Percentiles rank a stretch among this genome's conserved stretches.
phyloP scores from a whole-genome alignment of 2,113 vertebrate genomes.

The Megalops atlanticus region DNA sequence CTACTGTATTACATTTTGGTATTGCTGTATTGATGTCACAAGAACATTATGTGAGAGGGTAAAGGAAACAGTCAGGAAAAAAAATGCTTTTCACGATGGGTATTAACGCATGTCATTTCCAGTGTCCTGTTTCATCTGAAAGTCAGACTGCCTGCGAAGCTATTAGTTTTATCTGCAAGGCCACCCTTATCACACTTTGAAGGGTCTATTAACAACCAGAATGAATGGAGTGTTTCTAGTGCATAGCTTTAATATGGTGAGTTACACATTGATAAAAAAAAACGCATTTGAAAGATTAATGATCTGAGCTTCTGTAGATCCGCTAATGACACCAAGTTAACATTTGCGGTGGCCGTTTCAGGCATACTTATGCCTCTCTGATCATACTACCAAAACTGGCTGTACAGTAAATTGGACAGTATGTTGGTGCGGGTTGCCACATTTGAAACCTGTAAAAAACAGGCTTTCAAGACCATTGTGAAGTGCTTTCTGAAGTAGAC shows the following conservation, averaged over 20 bases:
- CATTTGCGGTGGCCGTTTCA: not conserved
- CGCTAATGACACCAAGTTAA: not conserved
- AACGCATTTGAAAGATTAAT: not conserved
- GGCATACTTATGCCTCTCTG: not conserved
- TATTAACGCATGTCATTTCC: not conserved
- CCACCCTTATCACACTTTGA: slow-evolving; percentile 9
- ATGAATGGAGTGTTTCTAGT: slow-evolving; percentile 4
- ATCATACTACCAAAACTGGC: not conserved
- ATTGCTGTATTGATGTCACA: slow-evolving; percentile 9
- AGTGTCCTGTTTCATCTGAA: not conserved
- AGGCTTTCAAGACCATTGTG: not conserved
- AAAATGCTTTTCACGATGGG: not conserved
- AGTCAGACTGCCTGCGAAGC: not conserved
- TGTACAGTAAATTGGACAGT: not conserved
- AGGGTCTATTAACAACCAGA: not conserved
- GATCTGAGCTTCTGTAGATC: not conserved
- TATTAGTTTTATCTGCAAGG: not conserved
- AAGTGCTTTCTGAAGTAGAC: not conserved
- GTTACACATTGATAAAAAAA: not conserved
- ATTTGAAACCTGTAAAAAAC: too few species aligned
- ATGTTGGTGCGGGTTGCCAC: not conserved
- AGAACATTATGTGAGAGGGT: not conserved
- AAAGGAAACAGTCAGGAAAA: not conserved
- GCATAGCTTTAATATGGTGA: not conserved
- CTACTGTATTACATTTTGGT: not conserved